Conservation (phyloP, 2,888 invertebrate species). For the Petrolisthes cinctipes region DNA sequence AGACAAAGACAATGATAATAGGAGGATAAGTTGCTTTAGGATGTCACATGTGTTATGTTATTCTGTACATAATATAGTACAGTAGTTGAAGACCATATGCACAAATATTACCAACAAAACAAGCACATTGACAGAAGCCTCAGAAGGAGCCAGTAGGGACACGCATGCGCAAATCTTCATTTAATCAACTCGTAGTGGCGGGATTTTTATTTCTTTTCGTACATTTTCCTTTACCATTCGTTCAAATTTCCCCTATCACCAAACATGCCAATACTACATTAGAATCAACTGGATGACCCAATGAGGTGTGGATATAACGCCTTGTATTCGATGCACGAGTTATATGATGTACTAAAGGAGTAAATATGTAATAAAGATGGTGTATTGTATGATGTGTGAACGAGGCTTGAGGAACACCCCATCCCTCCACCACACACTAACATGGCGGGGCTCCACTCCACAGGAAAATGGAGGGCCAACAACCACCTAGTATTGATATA, state of each 20-base stretch:
- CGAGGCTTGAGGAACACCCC: constrained; percentile 1
- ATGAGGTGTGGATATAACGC: too few species aligned
- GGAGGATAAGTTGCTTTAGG: too few species aligned
- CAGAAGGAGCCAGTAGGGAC: background rate
- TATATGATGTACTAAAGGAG: background rate
- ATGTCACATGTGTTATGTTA: too few species aligned
- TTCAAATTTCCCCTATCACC: background rate
- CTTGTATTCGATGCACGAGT: background rate
- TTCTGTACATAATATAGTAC: too few species aligned
- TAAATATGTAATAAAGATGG: background rate
- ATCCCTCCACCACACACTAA: constrained; percentile 16
- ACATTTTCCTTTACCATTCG: background rate
- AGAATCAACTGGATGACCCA: too few species aligned
- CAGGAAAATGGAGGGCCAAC: constrained; percentile 58
- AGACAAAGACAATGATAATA: too few species aligned
- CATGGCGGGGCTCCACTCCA: constrained; percentile 32
- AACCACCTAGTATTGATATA: constrained; percentile 50
- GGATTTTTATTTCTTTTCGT: background rate
- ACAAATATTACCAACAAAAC: background rate
- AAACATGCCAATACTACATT: background rate
- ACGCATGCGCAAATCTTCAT: constrained; percentile 47
- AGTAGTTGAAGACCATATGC: too few species aligned
- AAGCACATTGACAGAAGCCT: background rate
- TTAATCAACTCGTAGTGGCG: constrained; percentile 8
- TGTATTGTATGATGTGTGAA: background rate